These are phyloP conservation scores for Aphidius ervi DNA, from an alignment of 1,140 invertebrate genomes.

Conservation along the genomic window DNA sequence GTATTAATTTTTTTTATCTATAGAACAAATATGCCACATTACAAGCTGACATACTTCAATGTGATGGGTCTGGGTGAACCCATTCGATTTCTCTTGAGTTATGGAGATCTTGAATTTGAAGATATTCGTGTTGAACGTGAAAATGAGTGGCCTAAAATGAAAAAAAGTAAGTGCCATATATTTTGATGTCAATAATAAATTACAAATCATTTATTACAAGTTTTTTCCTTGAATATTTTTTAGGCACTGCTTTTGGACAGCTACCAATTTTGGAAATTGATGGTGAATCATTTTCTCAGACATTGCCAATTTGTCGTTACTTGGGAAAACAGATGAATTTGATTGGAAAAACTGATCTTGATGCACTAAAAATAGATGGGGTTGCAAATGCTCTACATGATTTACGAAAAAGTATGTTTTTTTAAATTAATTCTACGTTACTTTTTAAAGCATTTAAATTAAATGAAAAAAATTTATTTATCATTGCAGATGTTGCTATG, in stretches of 20 bases:
- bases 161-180: constrained; percentile 47
- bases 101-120: constrained; percentile 62
- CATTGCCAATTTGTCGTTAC: constrained; percentile 55
- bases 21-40: constrained; percentile 32
- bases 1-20: no score
- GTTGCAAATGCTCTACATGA: constrained; percentile 39
- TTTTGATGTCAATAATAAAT: neutral
- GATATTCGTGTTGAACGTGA: constrained; percentile 56
- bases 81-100: constrained; percentile 63
- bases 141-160: constrained; percentile 52
- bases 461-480: neutral
- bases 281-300: constrained; percentile 52
- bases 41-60: constrained; percentile 66
- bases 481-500: constrained; percentile 26
- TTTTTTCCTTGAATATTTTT: constrained; percentile 14
- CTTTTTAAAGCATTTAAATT: constrained; percentile 1
- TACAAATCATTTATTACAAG: constrained; percentile 1
- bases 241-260: constrained; percentile 55
- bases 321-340: constrained; percentile 54
- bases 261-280: constrained; percentile 58
- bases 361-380: constrained; percentile 44
- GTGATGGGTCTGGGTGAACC: constrained; percentile 65
- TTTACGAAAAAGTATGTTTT: constrained; percentile 38
- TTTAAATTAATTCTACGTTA: constrained; percentile 12
- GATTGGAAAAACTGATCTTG: constrained; percentile 50